phyloP scores from a whole-genome alignment of 2,888 invertebrate species.

The Allygus modestus region DNA sequence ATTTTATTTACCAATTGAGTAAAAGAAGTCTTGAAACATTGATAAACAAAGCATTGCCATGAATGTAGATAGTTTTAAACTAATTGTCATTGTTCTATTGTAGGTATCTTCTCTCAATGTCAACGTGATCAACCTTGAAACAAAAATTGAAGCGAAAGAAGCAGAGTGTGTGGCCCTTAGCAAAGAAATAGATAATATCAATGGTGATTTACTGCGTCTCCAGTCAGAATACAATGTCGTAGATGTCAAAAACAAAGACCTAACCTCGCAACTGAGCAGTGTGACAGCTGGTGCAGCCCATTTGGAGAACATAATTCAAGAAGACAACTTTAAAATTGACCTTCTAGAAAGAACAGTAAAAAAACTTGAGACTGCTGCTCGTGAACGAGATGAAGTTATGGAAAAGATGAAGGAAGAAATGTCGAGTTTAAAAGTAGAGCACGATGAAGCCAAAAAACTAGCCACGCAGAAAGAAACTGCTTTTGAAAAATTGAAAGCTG shows the following conservation, averaged over 20 bases:
- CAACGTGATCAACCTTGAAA: not conserved
- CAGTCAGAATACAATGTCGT: not conserved
- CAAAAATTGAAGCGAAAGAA: slow-evolving; percentile 1
- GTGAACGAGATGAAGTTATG: not conserved
- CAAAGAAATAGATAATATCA: not conserved
- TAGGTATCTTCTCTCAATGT: not conserved
- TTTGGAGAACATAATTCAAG: slow-evolving; percentile 2
- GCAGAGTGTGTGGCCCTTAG: not conserved
- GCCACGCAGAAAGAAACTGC: slow-evolving; percentile 8
- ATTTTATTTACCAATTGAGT: too few relatives aligned
- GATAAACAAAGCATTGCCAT: too few relatives aligned
- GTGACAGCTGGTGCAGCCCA: not conserved
- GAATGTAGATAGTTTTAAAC: too few relatives aligned
- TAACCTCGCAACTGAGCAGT: not conserved
- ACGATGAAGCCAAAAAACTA: not conserved
- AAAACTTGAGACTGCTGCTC: not conserved
- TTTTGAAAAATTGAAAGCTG: not conserved
- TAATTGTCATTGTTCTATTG: too few relatives aligned
- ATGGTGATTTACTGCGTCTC: too few relatives aligned
- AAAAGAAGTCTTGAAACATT: too few relatives aligned
- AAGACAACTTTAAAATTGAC: slow-evolving; percentile 10
- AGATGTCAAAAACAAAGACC: not conserved
- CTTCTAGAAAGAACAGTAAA: not conserved
- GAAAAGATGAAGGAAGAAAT: not conserved
- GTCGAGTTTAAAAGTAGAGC: not conserved